Percentiles rank a stretch among this genome's conserved stretches.
Evolutionary conservation across 2,888 invertebrate species (phyloP).

Genomic region (Galerucella nymphaeae): DNA sequence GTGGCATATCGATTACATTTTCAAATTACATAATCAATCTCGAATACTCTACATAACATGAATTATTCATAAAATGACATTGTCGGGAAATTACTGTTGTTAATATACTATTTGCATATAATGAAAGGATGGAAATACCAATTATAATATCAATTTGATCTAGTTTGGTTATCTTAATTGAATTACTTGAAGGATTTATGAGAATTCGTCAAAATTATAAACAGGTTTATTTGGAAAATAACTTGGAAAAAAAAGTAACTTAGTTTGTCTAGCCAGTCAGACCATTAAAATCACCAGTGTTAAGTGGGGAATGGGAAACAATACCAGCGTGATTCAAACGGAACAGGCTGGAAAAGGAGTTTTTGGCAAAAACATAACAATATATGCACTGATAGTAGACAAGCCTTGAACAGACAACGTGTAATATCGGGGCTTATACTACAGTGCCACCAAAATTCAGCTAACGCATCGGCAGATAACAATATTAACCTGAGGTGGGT

Average conservation of each 20-base stretch:
- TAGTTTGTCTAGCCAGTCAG: background rate
- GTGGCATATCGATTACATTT: conserved; percentile 22
- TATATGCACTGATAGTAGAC: too few species aligned
- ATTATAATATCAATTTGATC: conserved; percentile 37
- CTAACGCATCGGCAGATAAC: too few species aligned
- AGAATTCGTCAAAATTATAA: background rate
- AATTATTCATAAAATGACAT: conserved; percentile 25
- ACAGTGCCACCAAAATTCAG: too few species aligned
- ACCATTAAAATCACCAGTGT: background rate
- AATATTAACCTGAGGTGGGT: too few species aligned
- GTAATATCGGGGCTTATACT: too few species aligned
- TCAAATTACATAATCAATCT: conserved; percentile 27
- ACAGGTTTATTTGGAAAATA: background rate
- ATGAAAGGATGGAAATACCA: conserved; percentile 35
- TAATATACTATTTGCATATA: conserved; percentile 36
- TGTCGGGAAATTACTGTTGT: conserved; percentile 27
- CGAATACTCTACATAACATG: conserved; percentile 21
- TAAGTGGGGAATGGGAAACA: too few species aligned
- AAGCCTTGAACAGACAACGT: too few species aligned
- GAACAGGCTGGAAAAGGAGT: too few species aligned
- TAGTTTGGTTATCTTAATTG: conserved; percentile 32
- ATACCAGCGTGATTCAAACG: too few species aligned
- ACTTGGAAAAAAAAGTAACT: background rate
- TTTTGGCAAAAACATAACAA: too few species aligned
- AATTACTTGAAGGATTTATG: conserved; percentile 19